Evolutionary conservation across 2,113 vertebrate genomes (phyloP).

Genomic region (Chloroceryle aenea): DNA sequence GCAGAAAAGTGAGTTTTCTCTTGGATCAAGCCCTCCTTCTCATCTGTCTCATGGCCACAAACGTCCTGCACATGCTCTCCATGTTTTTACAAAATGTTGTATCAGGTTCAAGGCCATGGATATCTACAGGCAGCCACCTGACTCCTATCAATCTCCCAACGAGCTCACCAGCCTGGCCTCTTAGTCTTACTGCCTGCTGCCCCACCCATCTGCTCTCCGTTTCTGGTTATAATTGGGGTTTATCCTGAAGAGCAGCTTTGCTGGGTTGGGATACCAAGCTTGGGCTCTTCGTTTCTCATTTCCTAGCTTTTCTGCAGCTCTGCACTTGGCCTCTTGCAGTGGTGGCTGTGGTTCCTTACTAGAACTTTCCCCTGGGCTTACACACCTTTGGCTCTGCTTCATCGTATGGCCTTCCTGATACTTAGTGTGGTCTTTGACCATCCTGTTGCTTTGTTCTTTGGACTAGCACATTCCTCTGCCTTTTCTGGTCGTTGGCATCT

Average conservation of each 20-base stretch:
- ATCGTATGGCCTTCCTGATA: rapidly evolving
- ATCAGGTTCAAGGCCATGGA: background rate
- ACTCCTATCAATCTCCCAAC: rapidly evolving
- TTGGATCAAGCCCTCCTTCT: background rate
- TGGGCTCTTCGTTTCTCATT: background rate
- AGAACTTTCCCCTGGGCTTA: background rate
- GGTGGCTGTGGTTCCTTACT: background rate
- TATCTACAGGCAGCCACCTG: background rate
- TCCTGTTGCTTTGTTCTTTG: background rate
- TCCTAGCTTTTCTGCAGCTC: background rate
- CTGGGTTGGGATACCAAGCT: rapidly evolving
- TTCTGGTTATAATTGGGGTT: rapidly evolving
- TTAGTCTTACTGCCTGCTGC: background rate
- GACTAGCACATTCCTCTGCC: background rate
- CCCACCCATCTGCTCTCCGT: background rate
- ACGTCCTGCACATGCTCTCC: rapidly evolving
- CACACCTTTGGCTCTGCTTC: background rate
- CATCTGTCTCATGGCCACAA: background rate
- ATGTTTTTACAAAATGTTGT: background rate
- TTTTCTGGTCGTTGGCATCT: background rate
- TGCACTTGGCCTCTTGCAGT: background rate
- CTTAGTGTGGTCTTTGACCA: background rate
- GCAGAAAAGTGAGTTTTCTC: background rate
- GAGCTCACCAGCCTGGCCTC: background rate
- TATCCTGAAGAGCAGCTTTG: background rate